A percentile compares a stretch with the other conserved stretches of the same genome.
Conservation (phyloP, 2,797 vertebrate genomes). For the Clamator glandarius region DNA sequence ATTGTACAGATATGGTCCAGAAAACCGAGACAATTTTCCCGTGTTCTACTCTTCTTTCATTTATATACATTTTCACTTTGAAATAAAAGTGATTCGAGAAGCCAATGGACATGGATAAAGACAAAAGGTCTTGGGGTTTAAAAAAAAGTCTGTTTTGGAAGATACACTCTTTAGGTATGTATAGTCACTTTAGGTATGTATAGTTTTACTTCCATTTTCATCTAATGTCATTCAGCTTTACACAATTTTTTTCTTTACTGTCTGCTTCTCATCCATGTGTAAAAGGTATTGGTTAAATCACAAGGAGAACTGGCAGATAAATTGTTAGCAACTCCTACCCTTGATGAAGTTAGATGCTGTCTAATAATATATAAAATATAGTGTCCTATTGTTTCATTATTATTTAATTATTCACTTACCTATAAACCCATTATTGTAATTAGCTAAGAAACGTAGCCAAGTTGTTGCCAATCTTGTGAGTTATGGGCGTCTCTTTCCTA, state of each 20-base stretch:
- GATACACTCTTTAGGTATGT: neutral
- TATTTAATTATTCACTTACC: neutral
- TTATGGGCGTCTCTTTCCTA: neutral
- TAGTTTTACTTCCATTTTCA: neutral
- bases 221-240: neutral
- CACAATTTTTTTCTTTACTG: neutral
- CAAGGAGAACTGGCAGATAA: neutral
- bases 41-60: neutral
- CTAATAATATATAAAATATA: neutral
- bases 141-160: neutral
- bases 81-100: neutral
- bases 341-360: neutral
- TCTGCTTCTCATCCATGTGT: neutral
- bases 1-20: neutral
- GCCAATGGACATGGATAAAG: neutral
- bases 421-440: neutral
- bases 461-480: neutral
- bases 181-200: neutral
- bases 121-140: neutral
- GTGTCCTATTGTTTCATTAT: neutral
- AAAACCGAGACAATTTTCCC: neutral
- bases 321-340: neutral
- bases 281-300: neutral
- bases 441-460: neutral
- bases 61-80: neutral